Base-by-base conservation (phyloP, 2,888 invertebrate species). In the Lasioglossum oenotherae region DNA sequence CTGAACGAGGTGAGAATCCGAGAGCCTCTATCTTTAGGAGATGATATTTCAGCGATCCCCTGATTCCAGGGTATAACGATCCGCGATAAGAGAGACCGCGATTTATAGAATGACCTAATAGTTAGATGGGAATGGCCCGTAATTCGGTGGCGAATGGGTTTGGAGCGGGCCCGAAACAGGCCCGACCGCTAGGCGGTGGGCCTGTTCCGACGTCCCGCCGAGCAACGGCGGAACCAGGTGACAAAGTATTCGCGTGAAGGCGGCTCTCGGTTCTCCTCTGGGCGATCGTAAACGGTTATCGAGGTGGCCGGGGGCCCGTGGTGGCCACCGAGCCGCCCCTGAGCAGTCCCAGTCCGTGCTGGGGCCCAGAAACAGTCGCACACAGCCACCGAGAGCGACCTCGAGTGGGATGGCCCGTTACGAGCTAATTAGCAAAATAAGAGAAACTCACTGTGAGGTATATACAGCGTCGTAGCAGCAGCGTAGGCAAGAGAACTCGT, bases 371-470 rank as follows among this genome's bases (percentile, higher is more conserved):
- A 35, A 38, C 69, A 69, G 38, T 69, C 69, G 10, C 84, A 80
- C 75, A 81, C 76, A 75, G 73, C 87, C 85, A 78, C 53, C 60
- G 60, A 14, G n/a, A 10, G 5, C 85, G 87, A 87, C 88, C 88
- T 89, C 90, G 88, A 87, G 80, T 80, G 73, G 81, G 85, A 84
- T 84, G 83, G 88, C 82, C 90, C 92, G 92, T 92, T 92, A 92
- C 91, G 90, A 92, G 92, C 90, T 92, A 92, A 92, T 92, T 92
- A 92, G 91, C 89, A 90, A 92, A 92, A 92, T 91, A 92, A 92
- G 89, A 91, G 87, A 89, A 89, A 86, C 77, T 82, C 82, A 81
- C 83, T 81, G 85, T 86, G 87, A 86, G 89, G 87, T 87, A 87
- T 87, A 87, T 86, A 89, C 81, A 75, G 76, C 83, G 75, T 80